These are phyloP conservation scores for Premnoplex brunnescens DNA, from an alignment of 2,797 vertebrate genomes.

Conservation along the genomic window DNA sequence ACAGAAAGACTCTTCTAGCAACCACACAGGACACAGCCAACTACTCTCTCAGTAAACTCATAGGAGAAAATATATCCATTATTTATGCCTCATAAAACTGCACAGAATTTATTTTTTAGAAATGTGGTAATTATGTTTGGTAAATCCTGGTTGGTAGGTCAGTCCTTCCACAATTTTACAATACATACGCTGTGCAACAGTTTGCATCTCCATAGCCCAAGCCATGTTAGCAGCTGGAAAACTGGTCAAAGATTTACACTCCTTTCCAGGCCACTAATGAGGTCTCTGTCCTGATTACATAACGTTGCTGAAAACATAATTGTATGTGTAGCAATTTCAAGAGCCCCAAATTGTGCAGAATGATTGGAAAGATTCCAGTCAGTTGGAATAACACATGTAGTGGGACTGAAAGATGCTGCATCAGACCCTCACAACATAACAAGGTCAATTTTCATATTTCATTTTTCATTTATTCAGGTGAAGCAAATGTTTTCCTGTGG, in stretches of 20 bases:
- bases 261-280: not conserved
- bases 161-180: not conserved
- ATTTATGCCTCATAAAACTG: not conserved
- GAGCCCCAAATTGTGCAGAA: not conserved
- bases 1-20: not conserved
- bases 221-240: not conserved
- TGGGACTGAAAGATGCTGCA: not conserved
- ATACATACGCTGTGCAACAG: not conserved
- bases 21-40: not conserved
- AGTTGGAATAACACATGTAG: not conserved
- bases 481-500: not conserved
- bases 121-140: not conserved
- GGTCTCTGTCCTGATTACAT: not conserved
- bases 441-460: not conserved
- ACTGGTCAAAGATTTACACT: not conserved
- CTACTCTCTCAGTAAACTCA: not conserved
- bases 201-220: not conserved
- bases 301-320: not conserved
- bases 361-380: not conserved
- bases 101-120: not conserved
- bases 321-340: not conserved
- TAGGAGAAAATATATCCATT: not conserved
- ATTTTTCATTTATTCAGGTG: not conserved
- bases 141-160: not conserved
- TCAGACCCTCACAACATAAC: not conserved